Percentiles rank a stretch among this genome's conserved stretches.
Conservation (phyloP, 2,113 vertebrate species). For the Cebus imitator region DNA sequence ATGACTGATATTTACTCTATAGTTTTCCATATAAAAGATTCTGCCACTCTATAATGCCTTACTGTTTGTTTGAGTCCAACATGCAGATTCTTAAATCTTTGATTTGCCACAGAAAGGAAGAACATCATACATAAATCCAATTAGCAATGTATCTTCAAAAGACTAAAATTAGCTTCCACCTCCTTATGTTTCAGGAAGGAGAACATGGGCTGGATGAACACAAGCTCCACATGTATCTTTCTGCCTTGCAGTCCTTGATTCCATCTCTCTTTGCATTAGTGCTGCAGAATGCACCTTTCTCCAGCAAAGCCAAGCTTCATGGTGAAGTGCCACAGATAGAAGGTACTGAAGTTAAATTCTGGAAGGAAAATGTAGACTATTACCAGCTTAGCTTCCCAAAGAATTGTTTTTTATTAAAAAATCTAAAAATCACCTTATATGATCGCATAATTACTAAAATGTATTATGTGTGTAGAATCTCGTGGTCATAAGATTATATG, state of each 20-base stretch:
- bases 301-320: slow-evolving; percentile 92
- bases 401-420: not conserved
- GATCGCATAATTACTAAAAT: not conserved
- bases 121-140: not conserved
- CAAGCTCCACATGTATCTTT: slow-evolving; percentile 95
- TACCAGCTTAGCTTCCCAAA: not conserved
- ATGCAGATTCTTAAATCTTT: not conserved
- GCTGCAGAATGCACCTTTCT: slow-evolving; percentile 96
- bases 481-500: not conserved
- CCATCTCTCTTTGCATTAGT: slow-evolving; percentile 95
- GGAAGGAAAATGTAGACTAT: not conserved
- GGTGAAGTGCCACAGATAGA: slow-evolving; percentile 94
- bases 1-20: not conserved
- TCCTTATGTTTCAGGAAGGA: slow-evolving; percentile 89
- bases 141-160: not conserved
- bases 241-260: slow-evolving; percentile 96
- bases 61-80: not conserved
- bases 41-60: not conserved
- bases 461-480: not conserved
- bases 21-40: not conserved
- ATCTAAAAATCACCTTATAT: not conserved
- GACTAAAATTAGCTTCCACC: slow-evolving; percentile 25
- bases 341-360: slow-evolving; percentile 82
- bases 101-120: not conserved
- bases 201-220: slow-evolving; percentile 96